Evolutionary conservation across 2,888 invertebrate species (phyloP).

Genomic region (Lasius platythorax): DNA sequence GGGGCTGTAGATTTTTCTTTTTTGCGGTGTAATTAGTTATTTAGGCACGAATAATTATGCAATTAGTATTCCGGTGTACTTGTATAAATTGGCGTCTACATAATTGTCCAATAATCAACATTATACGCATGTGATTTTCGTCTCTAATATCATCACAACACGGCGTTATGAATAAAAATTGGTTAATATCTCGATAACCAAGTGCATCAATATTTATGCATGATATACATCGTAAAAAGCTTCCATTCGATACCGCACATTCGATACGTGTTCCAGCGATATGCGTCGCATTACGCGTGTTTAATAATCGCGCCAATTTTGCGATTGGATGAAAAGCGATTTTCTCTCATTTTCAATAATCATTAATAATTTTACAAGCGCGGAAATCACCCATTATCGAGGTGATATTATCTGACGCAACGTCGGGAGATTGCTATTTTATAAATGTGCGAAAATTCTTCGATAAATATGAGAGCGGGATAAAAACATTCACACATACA

Average conservation of each 20-base stretch:
- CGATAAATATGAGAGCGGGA: background rate
- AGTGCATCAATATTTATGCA: constrained; percentile 26
- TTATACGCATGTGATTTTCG: constrained; percentile 1
- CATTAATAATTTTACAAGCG: constrained; percentile 40
- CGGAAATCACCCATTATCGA: constrained; percentile 37
- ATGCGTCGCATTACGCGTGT: constrained; percentile 8
- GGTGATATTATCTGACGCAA: constrained; percentile 12
- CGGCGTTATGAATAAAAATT: background rate
- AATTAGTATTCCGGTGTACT: background rate
- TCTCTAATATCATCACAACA: background rate
- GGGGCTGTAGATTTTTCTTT: background rate
- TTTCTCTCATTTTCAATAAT: constrained; percentile 33
- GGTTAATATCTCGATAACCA: constrained; percentile 24
- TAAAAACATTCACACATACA: background rate
- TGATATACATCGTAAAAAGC: constrained; percentile 15
- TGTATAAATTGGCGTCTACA: background rate
- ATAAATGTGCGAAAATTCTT: constrained; percentile 15
- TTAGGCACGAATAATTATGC: background rate
- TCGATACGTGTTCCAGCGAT: constrained; percentile 4
- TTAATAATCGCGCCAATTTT: constrained; percentile 6
- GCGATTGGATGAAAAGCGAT: constrained; percentile 8
- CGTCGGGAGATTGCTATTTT: constrained; percentile 30
- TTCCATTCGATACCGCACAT: background rate
- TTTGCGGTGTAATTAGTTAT: background rate
- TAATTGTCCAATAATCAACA: constrained; percentile 22